These are phyloP conservation scores for Eulithis prunata DNA, from an alignment of 2,888 invertebrate species.

Conservation along the genomic window DNA sequence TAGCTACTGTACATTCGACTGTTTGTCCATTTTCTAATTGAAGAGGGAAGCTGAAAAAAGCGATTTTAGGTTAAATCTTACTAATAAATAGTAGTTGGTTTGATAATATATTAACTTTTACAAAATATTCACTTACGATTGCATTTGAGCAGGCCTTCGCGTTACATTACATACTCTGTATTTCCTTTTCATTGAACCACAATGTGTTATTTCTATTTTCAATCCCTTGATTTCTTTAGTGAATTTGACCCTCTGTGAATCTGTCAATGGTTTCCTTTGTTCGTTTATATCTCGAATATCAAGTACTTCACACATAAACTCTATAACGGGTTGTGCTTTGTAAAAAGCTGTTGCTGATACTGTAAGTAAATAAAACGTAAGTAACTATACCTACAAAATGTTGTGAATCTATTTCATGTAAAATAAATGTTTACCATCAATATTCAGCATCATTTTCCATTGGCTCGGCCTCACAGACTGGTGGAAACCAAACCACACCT, in stretches of 20 bases:
- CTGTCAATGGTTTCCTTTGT: slow-evolving; percentile 97
- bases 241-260: slow-evolving; percentile 99
- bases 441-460: slow-evolving; percentile 99
- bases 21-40: slow-evolving; percentile 99
- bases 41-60: slow-evolving; percentile 89
- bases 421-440: slow-evolving; percentile 90
- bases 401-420: background rate
- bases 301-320: slow-evolving; percentile 99
- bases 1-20: slow-evolving; percentile 99
- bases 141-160: slow-evolving; percentile 99
- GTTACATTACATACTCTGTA: slow-evolving; percentile 99
- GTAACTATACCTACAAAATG: background rate
- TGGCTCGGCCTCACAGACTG: slow-evolving; percentile 99
- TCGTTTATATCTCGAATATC: slow-evolving; percentile 98
- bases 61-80: background rate
- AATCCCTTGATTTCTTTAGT: slow-evolving; percentile 99
- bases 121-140: slow-evolving; percentile 90
- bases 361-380: slow-evolving; percentile 62
- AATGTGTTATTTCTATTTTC: slow-evolving; percentile 99
- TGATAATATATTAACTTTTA: no score
- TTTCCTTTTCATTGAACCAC: slow-evolving; percentile 99
- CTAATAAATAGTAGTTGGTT: no score
- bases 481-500: slow-evolving; percentile 99
- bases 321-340: slow-evolving; percentile 99
- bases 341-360: slow-evolving; percentile 99